phyloP scores from a whole-genome alignment of 53 echinoderm and acorn worm species.

The Crossaster papposus region DNA sequence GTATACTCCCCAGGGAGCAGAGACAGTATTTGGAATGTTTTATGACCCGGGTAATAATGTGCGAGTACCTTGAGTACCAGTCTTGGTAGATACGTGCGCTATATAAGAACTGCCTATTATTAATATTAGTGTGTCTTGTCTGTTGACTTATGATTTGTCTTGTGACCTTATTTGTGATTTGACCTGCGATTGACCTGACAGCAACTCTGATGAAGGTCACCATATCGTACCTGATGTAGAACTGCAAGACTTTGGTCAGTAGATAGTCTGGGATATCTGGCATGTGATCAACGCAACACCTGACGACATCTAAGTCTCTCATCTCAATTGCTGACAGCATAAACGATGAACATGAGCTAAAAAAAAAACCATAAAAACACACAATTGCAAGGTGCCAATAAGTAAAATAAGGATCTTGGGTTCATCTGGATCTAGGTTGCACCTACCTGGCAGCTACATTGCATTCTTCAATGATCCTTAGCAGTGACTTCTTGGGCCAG shows the following conservation, averaged over 20 bases:
- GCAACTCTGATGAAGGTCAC: neutral
- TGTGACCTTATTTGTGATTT: too few relatives aligned
- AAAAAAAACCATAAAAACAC: too few relatives aligned
- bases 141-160: too few relatives aligned
- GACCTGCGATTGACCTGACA: too few relatives aligned
- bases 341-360: conserved; percentile 72
- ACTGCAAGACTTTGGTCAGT: conserved; percentile 50
- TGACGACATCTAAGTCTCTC: conserved; percentile 43
- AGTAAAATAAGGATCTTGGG: neutral
- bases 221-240: conserved; percentile 65
- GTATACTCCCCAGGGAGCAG: too few relatives aligned
- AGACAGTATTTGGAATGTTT: too few relatives aligned
- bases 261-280: conserved; percentile 72
- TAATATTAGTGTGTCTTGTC: too few relatives aligned
- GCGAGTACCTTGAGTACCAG: too few relatives aligned
- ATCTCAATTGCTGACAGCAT: conserved; percentile 53
- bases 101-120: too few relatives aligned
- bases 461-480: conserved; percentile 23
- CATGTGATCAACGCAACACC: conserved; percentile 64
- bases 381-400: neutral
- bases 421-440: neutral
- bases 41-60: too few relatives aligned
- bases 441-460: conserved; percentile 48
- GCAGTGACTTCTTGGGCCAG: conserved; percentile 45
- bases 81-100: too few relatives aligned